A percentile compares a stretch with the other conserved stretches of the same genome.
These are phyloP conservation scores for Sarcophilus harrisii DNA, from an alignment of 2,797 vertebrate genomes.

Conservation along the genomic window DNA sequence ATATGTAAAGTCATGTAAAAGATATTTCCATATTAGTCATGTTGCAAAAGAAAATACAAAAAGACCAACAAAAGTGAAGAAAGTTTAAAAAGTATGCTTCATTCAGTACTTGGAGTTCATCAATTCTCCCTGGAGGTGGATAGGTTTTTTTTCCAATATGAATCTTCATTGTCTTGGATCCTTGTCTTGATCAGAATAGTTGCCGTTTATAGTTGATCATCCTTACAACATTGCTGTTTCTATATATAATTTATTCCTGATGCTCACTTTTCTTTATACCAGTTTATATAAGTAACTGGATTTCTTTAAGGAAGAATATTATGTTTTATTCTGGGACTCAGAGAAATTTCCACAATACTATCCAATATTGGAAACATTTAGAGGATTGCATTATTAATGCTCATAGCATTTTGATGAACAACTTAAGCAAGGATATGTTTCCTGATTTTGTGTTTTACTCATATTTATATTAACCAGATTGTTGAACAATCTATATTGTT, in stretches of 20 bases:
- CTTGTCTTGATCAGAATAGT: neutral
- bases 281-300: neutral
- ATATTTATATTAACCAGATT: neutral
- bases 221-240: neutral
- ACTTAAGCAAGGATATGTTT: neutral
- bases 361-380: neutral
- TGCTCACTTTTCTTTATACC: neutral
- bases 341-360: neutral
- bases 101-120: neutral
- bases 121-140: neutral
- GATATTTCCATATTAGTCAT: no score
- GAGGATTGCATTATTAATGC: neutral
- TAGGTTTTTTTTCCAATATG: neutral
- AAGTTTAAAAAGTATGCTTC: neutral
- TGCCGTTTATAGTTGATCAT: neutral
- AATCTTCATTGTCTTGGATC: neutral
- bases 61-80: neutral
- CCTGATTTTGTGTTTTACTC: neutral
- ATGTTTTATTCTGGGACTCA: neutral
- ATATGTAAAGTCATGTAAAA: no score
- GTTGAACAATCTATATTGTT: neutral
- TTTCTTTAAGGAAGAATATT: neutral
- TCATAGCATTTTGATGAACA: neutral
- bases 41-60: neutral
- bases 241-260: neutral